Evolutionary conservation across 1,140 invertebrate species (phyloP).

Genomic region (Drosophila repleta): DNA sequence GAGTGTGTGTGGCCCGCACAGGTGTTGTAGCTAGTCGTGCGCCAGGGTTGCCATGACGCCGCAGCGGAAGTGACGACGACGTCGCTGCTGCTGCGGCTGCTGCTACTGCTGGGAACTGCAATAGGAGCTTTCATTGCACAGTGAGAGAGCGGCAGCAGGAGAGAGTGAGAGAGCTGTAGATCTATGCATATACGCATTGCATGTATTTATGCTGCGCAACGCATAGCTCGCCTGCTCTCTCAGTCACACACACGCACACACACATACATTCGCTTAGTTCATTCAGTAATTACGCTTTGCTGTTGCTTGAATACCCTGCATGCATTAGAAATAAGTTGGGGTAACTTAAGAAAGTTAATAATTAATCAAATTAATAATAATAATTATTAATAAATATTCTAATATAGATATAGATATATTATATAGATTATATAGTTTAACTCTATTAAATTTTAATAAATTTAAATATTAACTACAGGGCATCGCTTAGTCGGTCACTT

Average conservation of each 20-base stretch:
- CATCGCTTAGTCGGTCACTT: neutral
- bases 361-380: too few relatives aligned
- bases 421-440: too few relatives aligned
- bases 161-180: slow-evolving; percentile 2
- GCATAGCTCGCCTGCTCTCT: slow-evolving; percentile 17
- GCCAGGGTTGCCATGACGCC: slow-evolving; percentile 50
- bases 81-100: slow-evolving; percentile 6
- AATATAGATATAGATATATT: too few relatives aligned
- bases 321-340: neutral
- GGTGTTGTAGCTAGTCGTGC: slow-evolving; percentile 50
- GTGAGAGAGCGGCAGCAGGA: neutral
- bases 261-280: slow-evolving; percentile 29
- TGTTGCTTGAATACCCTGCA: slow-evolving; percentile 1
- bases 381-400: too few relatives aligned
- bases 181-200: slow-evolving; percentile 3
- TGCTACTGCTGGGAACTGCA: slow-evolving; percentile 27
- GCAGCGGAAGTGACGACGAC: slow-evolving; percentile 41
- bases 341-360: too few relatives aligned
- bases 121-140: slow-evolving; percentile 18
- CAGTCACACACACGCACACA: slow-evolving; percentile 33
- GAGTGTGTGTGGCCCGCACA: slow-evolving; percentile 46
- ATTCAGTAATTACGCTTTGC: slow-evolving; percentile 39
- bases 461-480: too few relatives aligned
- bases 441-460: too few relatives aligned
- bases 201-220: slow-evolving; percentile 21